Evolutionary conservation across 2,888 invertebrate species (phyloP).

Genomic region (Drepanosiphum platanoidis): DNA sequence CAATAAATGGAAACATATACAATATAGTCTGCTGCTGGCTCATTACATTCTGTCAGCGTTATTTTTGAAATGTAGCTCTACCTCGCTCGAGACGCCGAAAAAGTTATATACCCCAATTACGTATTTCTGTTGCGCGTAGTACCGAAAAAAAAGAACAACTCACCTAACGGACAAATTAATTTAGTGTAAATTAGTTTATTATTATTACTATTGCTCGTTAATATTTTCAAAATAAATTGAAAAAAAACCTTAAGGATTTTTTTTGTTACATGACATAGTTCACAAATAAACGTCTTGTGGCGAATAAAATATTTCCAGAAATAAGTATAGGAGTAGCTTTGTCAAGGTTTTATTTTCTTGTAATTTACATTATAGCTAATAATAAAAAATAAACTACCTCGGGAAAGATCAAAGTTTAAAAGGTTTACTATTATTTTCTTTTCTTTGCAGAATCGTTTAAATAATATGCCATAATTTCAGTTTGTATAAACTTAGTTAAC

Average conservation of each 20-base stretch:
- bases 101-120: slow-evolving; percentile 12
- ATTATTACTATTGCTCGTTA: slow-evolving; percentile 23
- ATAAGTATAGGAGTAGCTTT: slow-evolving; percentile 1
- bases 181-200: slow-evolving; percentile 23
- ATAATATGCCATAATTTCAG: neutral
- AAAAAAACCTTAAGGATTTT: slow-evolving; percentile 6
- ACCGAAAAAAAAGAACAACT: slow-evolving; percentile 1
- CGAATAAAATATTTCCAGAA: neutral
- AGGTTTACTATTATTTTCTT: neutral
- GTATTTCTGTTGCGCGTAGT: neutral
- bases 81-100: neutral
- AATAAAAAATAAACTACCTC: neutral
- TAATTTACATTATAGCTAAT: neutral
- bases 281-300: neutral
- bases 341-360: neutral
- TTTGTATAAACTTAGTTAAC: neutral
- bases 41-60: slow-evolving; percentile 27
- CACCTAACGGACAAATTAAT: neutral
- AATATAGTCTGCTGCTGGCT: neutral
- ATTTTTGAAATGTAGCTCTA: neutral
- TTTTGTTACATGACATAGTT: neutral
- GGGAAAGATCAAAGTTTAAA: neutral
- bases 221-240: slow-evolving; percentile 18
- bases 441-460: slow-evolving; percentile 5
- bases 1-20: neutral